Evolutionary conservation across 2,797 vertebrate genomes (phyloP).

Genomic region (Pseudochaenichthys georgianus): DNA sequence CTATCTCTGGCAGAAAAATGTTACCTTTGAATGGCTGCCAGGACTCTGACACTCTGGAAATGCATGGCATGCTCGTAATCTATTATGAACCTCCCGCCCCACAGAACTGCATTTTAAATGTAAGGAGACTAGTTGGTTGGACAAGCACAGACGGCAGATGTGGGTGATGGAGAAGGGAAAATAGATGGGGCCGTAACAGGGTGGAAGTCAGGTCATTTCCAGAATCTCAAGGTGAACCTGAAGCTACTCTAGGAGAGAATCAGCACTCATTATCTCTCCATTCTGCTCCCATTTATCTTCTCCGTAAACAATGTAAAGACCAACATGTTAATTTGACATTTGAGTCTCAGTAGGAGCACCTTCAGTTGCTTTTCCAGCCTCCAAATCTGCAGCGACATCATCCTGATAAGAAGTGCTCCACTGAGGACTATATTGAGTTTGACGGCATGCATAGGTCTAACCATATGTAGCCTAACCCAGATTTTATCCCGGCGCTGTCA

Average conservation of each 20-base stretch:
- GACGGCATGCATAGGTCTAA: slow-evolving; percentile 53
- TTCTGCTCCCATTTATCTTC: slow-evolving; percentile 26
- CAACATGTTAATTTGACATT: slow-evolving; percentile 74
- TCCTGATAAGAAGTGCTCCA: slow-evolving; percentile 53
- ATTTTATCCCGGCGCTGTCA: slow-evolving; percentile 67
- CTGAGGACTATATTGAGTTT: slow-evolving; percentile 54
- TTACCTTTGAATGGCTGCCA: slow-evolving; percentile 77
- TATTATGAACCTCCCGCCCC: slow-evolving; percentile 69
- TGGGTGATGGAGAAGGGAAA: slow-evolving; percentile 28
- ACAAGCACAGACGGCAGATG: slow-evolving; percentile 51
- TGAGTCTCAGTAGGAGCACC: slow-evolving; percentile 64
- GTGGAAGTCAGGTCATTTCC: slow-evolving; percentile 48
- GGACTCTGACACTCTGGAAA: slow-evolving; percentile 73
- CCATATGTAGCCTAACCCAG: slow-evolving; percentile 76
- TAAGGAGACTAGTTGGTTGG: slow-evolving; percentile 49
- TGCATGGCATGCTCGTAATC: slow-evolving; percentile 75
- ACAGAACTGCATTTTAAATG: slow-evolving; percentile 67
- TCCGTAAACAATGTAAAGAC: slow-evolving; percentile 40
- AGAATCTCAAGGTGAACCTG: slow-evolving; percentile 40
- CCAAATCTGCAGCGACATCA: slow-evolving; percentile 58
- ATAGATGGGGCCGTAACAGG: slow-evolving; percentile 33
- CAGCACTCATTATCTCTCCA: slow-evolving; percentile 33
- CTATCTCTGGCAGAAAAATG: slow-evolving; percentile 66
- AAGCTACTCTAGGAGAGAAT: slow-evolving; percentile 29
- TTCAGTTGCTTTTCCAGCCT: slow-evolving; percentile 43